Evolutionary conservation across 2,888 invertebrate genomes (phyloP), one percentile per base, ranked within the genome.

Genomic region (Acanthosoma haemorrhoidale): DNA sequence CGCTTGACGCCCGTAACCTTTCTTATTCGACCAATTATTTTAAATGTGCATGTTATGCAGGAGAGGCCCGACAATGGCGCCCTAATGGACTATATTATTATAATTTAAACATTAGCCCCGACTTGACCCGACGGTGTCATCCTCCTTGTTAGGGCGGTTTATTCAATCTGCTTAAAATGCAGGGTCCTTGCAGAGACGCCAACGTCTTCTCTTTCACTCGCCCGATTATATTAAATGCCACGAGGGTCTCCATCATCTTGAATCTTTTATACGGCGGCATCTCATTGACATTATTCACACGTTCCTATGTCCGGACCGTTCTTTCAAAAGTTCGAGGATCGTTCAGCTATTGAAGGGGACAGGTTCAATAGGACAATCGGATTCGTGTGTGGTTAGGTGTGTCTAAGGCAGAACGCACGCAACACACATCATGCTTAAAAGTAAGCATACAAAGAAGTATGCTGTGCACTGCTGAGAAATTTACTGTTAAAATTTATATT

Each of bases 251-350:
- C 59, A 16, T 59, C 59, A 32, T 59, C 29, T 21, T 59, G 59
- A 59, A 59, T 59, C 36, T 36, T 36, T 36, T 36, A 36, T 36
- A 36, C 32, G 34, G 29, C 29, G 34, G 59, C 31, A 59, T 59
- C 59, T 59, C 59, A 59, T 59, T 59, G 59, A 59, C 59, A 59
- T 59, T 34, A 59, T 59, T 59, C 29, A 16, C 31, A 59, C 36
- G 36, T 36, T 16, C 32, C 31, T 16, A 11, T 5, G 32, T 59
- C 34, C 1, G 34, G n/a, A 31, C 59, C 59, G n/a, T n/a, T n/a
- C n/a, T 51, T 51, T 51, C 51, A 51, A 51, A 51, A 51, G 51
- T 25, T 51, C 51, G 25, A 51, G 51, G 18, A 21, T 13, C 43
- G 21, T 21, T 21, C 18, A 25, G 43, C 25, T 51, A 2, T 25